A percentile compares a stretch with the other conserved stretches of the same genome.
Conservation (phyloP, 2,888 invertebrate species). For the Agrochola lota region DNA sequence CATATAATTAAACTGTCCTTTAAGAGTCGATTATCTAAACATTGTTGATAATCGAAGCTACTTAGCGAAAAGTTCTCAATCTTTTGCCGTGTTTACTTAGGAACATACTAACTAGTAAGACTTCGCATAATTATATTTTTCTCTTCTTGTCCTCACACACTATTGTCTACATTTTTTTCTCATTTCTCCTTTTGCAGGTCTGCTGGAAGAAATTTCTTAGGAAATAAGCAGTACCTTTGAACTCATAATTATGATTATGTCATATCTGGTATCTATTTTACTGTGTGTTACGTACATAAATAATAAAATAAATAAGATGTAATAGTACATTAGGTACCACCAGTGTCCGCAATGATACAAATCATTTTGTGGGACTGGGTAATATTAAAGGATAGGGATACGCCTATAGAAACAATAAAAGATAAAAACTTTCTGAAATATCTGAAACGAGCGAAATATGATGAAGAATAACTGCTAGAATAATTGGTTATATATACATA, state of each 20-base stretch:
- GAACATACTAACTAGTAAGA: background rate
- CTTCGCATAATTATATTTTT: too few relatives aligned
- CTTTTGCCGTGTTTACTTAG: background rate
- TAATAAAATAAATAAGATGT: background rate
- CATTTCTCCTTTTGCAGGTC: too few relatives aligned
- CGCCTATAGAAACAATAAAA: conserved; percentile 1
- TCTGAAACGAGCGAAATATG: conserved; percentile 5
- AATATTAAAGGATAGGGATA: background rate
- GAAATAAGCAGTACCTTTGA: too few relatives aligned
- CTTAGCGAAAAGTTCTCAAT: background rate
- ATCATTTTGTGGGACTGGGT: fast-evolving
- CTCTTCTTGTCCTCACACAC: too few relatives aligned
- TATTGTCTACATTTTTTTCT: too few relatives aligned
- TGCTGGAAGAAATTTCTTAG: too few relatives aligned
- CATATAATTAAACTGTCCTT: conserved; percentile 1
- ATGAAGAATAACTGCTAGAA: background rate
- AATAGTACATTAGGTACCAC: background rate
- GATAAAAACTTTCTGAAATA: background rate
- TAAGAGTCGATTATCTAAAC: background rate
- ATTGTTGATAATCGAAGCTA: background rate
- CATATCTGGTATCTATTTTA: too few relatives aligned
- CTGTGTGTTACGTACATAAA: too few relatives aligned
- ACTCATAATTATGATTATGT: too few relatives aligned
- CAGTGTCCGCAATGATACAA: too few relatives aligned
- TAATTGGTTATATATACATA: background rate